Conservation (phyloP, 2,888 invertebrate genomes). For the Drosophila mayaguana region DNA sequence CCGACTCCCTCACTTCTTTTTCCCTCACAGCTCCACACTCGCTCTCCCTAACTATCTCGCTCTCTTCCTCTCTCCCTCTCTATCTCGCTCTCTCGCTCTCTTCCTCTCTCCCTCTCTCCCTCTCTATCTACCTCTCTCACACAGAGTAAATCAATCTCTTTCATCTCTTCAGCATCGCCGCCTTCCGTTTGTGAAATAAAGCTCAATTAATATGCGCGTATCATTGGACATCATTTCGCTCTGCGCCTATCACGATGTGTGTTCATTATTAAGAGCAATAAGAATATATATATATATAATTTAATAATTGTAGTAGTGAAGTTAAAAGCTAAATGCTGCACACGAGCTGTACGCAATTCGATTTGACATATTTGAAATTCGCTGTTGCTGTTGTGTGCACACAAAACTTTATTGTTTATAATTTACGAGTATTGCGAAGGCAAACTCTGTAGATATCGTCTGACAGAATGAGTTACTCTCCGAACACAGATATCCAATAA, state of each 20-base stretch:
- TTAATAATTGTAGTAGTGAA: slow-evolving; percentile 8
- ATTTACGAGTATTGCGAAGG: slow-evolving; percentile 27
- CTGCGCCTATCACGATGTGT: slow-evolving; percentile 5
- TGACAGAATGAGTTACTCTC: slow-evolving; percentile 9
- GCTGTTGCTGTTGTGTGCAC: slow-evolving; percentile 7
- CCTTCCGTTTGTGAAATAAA: slow-evolving; percentile 3
- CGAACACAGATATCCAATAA: background rate
- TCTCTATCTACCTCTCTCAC: background rate
- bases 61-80: background rate
- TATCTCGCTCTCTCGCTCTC: background rate
- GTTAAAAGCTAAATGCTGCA: background rate
- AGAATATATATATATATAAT: slow-evolving; percentile 3
- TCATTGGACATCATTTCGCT: slow-evolving; percentile 21
- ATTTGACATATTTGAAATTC: slow-evolving; percentile 29
- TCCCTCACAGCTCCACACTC: no score
- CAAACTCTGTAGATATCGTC: slow-evolving; percentile 20
- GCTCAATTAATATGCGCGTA: slow-evolving; percentile 54
- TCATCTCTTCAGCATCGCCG: slow-evolving; percentile 4
- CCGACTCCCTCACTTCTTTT: background rate
- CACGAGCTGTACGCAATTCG: slow-evolving; percentile 33
- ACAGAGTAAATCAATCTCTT: background rate
- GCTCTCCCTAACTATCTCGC: no score
- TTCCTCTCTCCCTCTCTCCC: background rate
- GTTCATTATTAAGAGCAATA: slow-evolving; percentile 32
- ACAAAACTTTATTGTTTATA: slow-evolving; percentile 23